Evolutionary conservation across 2,888 invertebrate genomes (phyloP).

Genomic region (Neoscelio sp.): DNA sequence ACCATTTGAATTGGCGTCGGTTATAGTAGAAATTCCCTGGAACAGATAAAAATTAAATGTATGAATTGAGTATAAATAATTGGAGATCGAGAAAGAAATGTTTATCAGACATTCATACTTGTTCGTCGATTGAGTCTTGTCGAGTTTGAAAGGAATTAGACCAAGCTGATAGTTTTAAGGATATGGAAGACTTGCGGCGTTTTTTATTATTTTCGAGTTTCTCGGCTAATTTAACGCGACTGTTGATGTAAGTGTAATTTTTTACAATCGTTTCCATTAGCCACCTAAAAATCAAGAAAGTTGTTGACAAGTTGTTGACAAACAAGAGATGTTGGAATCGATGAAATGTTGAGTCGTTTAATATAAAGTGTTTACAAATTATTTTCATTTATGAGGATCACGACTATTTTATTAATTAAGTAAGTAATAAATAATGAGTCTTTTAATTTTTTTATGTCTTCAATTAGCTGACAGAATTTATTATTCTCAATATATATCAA

Average conservation of each 20-base stretch:
- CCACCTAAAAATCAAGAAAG: conserved; percentile 80
- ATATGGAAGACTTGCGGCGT: conserved; percentile 69
- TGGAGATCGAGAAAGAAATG: background rate
- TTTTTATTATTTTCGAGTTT: conserved; percentile 63
- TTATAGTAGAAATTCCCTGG: conserved; percentile 52
- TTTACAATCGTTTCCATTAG: conserved; percentile 77
- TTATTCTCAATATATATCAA: too few species aligned
- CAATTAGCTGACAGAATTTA: too few species aligned
- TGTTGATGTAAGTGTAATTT: conserved; percentile 76
- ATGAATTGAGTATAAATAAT: background rate
- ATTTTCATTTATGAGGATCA: too few species aligned
- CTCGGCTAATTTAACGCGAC: conserved; percentile 74
- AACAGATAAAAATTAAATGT: conserved; percentile 29
- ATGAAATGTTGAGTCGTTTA: conserved; percentile 7
- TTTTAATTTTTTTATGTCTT: too few species aligned
- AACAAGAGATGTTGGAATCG: too few species aligned
- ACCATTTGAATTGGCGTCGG: conserved; percentile 70
- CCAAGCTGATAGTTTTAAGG: conserved; percentile 75
- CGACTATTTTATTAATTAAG: background rate
- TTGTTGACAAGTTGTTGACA: too few species aligned
- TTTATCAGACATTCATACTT: conserved; percentile 15
- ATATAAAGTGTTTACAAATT: too few species aligned
- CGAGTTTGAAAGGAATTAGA: conserved; percentile 79
- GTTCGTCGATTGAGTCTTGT: conserved; percentile 71
- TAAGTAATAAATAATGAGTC: too few species aligned